Base-by-base conservation (phyloP, 64 coral and sea anemone genomes). In the Trachythela sp. region DNA sequence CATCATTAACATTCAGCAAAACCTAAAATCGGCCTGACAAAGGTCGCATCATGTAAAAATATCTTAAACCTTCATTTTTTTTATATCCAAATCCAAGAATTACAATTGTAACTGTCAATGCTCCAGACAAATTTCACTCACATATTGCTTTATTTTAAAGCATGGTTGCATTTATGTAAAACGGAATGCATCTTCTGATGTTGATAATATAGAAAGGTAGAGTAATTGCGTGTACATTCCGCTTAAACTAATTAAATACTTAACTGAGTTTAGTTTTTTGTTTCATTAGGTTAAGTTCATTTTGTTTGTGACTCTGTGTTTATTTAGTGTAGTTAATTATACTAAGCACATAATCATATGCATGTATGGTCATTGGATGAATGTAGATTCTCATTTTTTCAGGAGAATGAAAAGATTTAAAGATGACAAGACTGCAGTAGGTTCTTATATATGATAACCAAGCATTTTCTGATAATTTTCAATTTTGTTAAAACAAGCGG, bases 151-250 rank as follows among this genome's bases (percentile, higher is more conserved):
- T 50, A n/a, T 15, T 39, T 88, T 13, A 84, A 32, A 98, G 95
- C 95, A 94, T 91, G 91, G 91, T 30, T 92, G 95, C 83, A 94
- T 98, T 88, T 98, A 91, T 87, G 95, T 98, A 8, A 94, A 93
- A 86, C 87, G 93, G 88, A 92, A 93, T 70, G 89, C 91, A 26
- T 36, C 93, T 58, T 68, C 86, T 38, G 93, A 98, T 40, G 50
- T 91, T 50, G 76, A 83, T 4, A 50, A 90, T 42, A 86, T 97
- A 4, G 83, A 39, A 92, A 97, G 95, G 95, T 94, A 68, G 0
- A 8, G 15, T 9, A 18, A 32, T 2, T 27, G 33, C 26, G 29
- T 84, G 32, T n/a, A n/a, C n/a, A n/a, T n/a, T n/a, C n/a, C n/a
- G n/a, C n/a, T n/a, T n/a, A n/a, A n/a, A n/a, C n/a, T n/a, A n/a